Conservation (phyloP, 2,888 invertebrate species). For the Acanthacorydalis orientalis region DNA sequence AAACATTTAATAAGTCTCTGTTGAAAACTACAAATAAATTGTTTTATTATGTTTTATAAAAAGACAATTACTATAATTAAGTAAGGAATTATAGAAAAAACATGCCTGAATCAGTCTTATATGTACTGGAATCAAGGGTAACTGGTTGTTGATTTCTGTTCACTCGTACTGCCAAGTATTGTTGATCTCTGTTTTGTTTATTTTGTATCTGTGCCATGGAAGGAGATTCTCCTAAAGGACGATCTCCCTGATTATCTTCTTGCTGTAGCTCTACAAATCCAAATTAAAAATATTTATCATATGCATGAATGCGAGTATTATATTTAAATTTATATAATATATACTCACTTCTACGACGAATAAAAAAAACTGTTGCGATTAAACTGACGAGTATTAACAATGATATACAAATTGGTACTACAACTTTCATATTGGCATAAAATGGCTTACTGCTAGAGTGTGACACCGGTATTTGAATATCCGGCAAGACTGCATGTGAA, state of each 20-base stretch:
- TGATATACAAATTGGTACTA: conserved; percentile 45
- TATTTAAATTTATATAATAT: not conserved
- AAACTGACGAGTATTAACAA: conserved; percentile 47
- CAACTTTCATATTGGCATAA: conserved; percentile 45
- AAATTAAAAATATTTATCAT: not conserved
- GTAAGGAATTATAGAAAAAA: not conserved
- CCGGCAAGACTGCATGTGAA: conserved; percentile 34
- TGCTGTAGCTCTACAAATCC: conserved; percentile 25
- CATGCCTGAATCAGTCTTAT: conserved; percentile 26
- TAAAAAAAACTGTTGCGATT: conserved; percentile 50
- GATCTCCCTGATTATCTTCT: conserved; percentile 28
- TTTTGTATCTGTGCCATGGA: conserved; percentile 64
- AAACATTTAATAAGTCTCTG: not conserved
- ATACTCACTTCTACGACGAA: conserved; percentile 49
- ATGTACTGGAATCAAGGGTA: conserved; percentile 32
- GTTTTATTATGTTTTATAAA: not conserved
- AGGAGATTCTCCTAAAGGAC: conserved; percentile 53
- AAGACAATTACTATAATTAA: not conserved
- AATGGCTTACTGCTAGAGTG: conserved; percentile 47
- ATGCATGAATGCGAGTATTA: not conserved
- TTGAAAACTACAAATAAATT: not conserved
- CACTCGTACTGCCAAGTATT: conserved; percentile 50
- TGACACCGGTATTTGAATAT: conserved; percentile 46
- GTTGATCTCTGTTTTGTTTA: conserved; percentile 63
- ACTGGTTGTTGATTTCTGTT: conserved; percentile 25